Percentiles rank a stretch among this genome's conserved stretches.
phyloP scores from a whole-genome alignment of 2,888 invertebrate genomes.

The Silvanus unidentatus region DNA sequence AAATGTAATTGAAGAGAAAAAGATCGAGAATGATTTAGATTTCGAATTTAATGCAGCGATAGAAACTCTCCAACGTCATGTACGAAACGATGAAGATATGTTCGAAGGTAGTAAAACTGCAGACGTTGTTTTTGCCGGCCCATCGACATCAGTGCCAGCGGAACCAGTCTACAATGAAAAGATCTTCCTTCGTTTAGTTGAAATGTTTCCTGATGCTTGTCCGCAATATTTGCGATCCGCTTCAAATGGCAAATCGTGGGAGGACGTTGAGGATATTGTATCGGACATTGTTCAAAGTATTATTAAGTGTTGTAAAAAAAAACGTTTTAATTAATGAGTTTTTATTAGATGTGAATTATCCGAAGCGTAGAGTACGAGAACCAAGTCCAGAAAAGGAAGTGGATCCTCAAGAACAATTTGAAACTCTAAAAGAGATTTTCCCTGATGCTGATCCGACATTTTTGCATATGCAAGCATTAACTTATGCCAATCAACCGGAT shows the following conservation, averaged over 20 bases:
- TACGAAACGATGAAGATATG: no score
- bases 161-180: slow-evolving; percentile 18
- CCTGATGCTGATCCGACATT: slow-evolving; percentile 36
- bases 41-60: no score
- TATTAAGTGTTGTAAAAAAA: no score
- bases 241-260: slow-evolving; percentile 22
- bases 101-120: slow-evolving; percentile 8
- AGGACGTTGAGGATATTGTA: slow-evolving; percentile 24
- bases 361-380: slow-evolving; percentile 22
- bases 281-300: slow-evolving; percentile 17
- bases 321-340: no score
- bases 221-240: slow-evolving; percentile 27
- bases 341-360: no score
- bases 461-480: slow-evolving; percentile 24
- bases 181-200: slow-evolving; percentile 23
- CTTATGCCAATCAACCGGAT: slow-evolving; percentile 21
- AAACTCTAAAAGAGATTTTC: slow-evolving; percentile 29
- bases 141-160: slow-evolving; percentile 13
- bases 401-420: slow-evolving; percentile 30
- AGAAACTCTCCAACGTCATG: no score
- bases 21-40: no score
- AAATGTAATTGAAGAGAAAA: no score
- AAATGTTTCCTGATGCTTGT: slow-evolving; percentile 35
- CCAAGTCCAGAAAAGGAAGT: slow-evolving; percentile 18
- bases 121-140: no score